Evolutionary conservation across 2,113 vertebrate genomes (phyloP).

Genomic region (Eretmochelys imbricata): DNA sequence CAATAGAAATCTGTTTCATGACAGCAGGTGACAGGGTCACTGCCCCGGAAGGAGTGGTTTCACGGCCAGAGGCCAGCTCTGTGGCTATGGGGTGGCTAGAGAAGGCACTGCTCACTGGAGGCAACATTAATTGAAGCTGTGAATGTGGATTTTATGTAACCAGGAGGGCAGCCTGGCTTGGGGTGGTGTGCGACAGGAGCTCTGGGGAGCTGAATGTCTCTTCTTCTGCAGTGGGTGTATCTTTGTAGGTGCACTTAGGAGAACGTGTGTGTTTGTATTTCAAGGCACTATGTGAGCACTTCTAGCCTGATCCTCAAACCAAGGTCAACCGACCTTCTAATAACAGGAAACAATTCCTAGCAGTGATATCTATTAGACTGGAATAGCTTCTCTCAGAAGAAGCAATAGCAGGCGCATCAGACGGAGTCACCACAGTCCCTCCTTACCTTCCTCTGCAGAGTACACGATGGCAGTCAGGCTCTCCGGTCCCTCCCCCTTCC

Average conservation of each 20-base stretch:
- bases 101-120: accelerated
- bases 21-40: accelerated
- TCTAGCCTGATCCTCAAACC: neutral
- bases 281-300: neutral
- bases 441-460: slow-evolving; percentile 94
- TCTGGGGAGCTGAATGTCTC: neutral
- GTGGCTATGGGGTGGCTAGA: neutral
- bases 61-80: accelerated
- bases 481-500: slow-evolving; percentile 92
- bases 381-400: neutral
- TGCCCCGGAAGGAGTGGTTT: accelerated
- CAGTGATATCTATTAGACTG: accelerated
- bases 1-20: neutral
- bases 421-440: accelerated
- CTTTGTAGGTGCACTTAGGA: neutral
- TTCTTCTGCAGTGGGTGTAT: neutral
- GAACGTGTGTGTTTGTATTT: neutral
- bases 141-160: slow-evolving; percentile 21
- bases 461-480: slow-evolving; percentile 89
- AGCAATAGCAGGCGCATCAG: accelerated
- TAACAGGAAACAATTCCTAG: neutral
- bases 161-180: neutral
- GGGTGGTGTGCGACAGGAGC: neutral
- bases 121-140: neutral
- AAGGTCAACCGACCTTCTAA: neutral